phyloP scores from a whole-genome alignment of 2,797 vertebrate genomes.

The Hoplostethus mediterraneus region DNA sequence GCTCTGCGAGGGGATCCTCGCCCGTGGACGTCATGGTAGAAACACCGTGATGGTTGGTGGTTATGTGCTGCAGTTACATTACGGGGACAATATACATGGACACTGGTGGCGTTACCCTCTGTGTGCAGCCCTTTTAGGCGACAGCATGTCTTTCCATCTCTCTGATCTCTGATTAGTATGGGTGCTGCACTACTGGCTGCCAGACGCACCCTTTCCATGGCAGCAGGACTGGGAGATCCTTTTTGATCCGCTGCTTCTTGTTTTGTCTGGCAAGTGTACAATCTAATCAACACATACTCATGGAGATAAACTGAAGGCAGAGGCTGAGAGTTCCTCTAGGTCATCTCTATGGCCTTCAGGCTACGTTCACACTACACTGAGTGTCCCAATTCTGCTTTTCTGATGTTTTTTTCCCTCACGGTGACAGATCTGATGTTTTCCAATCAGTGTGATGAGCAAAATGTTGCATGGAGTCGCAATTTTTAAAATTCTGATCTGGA shows the following conservation, averaged over 20 bases:
- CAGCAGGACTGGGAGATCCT: background rate
- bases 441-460: no score
- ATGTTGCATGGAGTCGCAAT: no score
- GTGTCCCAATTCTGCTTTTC: no score
- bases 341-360: no score
- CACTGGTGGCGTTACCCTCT: background rate
- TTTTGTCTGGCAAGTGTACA: constrained; percentile 17
- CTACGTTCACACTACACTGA: no score
- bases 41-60: background rate
- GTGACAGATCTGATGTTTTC: no score
- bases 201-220: background rate
- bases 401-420: no score
- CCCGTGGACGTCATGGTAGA: constrained; percentile 8
- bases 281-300: background rate
- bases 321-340: no score
- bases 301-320: no score
- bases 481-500: no score
- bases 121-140: background rate
- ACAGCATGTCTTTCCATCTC: constrained; percentile 19
- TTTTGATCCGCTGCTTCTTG: constrained; percentile 14
- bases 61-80: constrained; percentile 17
- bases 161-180: constrained; percentile 32
- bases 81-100: background rate
- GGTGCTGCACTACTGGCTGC: constrained; percentile 1
- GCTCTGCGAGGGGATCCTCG: constrained; percentile 37